Evolutionary conservation across 92 coral and sea anemone genomes (phyloP), one percentile per base, ranked within the genome.

Genomic region (Pocillopora grandis): DNA sequence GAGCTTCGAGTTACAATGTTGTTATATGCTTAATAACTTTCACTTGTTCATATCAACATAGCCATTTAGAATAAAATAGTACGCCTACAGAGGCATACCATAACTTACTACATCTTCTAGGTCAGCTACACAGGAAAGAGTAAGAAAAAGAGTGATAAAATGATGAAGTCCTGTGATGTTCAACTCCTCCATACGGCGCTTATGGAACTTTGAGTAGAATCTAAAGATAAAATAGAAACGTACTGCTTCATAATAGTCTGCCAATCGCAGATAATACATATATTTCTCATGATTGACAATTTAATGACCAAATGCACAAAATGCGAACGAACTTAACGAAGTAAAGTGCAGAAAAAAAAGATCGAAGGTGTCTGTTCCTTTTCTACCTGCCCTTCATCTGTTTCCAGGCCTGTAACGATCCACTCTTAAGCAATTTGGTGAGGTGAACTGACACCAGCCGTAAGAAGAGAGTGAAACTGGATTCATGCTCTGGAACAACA

Each of bases 151-250:
- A 69, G 94, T 90, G 59, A 92, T 90, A 71, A 97, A 97, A 62
- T 92, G 95, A 63, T 83, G 86, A 14, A 94, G 77, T 35, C 99
- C 99, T 19, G 95, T 95, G 35, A 90, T 94, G 67, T 88, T 90
- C 8, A 97, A 90, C 67, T 97, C 99, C 57, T 94, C 95, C 99
- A 97, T 94, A 8, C 99, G 92, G 52, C 93, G 91, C 81, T 97
- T 97, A 86, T 95, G 97, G 82, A 97, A 97, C 89, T 94, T 97
- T 79, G 99, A 97, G 79, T 97, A 97, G 87, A 97, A 94, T 42
- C 99, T 97, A n/a, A 57, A n/a, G 48, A 62, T 5, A 36, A 14
- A 83, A n/a, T 37, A 66, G 15, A 37, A 21, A 7, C 23, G 36
- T 68, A 12, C 0, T 33, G 52, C 73, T 9, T 10, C 17, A 42